phyloP scores from a whole-genome alignment of 2,113 vertebrate species.

The Bos indicus region DNA sequence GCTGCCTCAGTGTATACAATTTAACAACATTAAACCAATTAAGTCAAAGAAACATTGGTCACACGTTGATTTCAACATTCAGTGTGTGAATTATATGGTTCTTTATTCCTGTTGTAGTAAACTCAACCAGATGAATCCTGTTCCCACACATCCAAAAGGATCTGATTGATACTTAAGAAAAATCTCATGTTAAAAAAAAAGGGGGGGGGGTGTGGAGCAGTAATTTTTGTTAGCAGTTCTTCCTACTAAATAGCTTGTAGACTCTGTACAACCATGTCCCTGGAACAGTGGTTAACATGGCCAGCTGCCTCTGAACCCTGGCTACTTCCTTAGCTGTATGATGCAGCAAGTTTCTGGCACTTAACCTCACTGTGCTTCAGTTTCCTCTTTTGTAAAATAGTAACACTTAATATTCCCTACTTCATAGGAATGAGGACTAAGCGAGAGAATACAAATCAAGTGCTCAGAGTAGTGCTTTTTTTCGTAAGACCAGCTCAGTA shows the following conservation, averaged over 20 bases:
- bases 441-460: neutral
- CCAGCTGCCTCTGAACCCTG: neutral
- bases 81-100: neutral
- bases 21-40: neutral
- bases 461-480: neutral
- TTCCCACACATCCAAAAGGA: neutral
- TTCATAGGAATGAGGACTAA: neutral
- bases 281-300: neutral
- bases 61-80: conserved; percentile 12
- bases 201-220: fast-evolving
- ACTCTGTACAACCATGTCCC: neutral
- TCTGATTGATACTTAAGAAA: neutral
- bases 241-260: neutral
- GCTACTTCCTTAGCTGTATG: neutral
- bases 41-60: neutral
- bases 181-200: neutral
- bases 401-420: neutral
- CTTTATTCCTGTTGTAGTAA: neutral
- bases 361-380: neutral
- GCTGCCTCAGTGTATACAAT: neutral
- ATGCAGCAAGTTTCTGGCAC: neutral
- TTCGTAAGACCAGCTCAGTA: neutral
- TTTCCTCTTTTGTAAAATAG: neutral
- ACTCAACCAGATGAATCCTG: neutral
- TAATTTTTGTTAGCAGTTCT: neutral